Evolutionary conservation across 1,140 invertebrate species (phyloP).

Genomic region (Meloidogyne chitwoodi): DNA sequence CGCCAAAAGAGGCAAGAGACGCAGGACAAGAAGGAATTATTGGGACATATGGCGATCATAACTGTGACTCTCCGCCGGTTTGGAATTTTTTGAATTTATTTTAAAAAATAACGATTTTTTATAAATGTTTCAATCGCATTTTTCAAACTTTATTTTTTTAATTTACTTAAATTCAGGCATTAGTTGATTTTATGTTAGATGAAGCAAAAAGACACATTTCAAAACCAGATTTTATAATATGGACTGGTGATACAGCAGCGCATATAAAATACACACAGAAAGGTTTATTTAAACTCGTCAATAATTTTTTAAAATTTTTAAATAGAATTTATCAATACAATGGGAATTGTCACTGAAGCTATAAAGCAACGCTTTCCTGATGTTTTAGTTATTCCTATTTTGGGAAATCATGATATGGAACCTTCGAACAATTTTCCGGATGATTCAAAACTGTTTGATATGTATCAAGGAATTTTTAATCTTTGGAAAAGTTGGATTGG

Average conservation of each 20-base stretch:
- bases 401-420: slow-evolving; percentile 54
- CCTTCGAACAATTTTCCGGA: slow-evolving; percentile 50
- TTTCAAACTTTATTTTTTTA: neutral
- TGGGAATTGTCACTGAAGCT: slow-evolving; percentile 31
- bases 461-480: slow-evolving; percentile 43
- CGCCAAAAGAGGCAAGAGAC: neutral
- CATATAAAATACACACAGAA: slow-evolving; percentile 42
- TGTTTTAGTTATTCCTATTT: slow-evolving; percentile 42
- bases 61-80: slow-evolving; percentile 48
- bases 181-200: slow-evolving; percentile 36
- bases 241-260: slow-evolving; percentile 57
- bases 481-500: slow-evolving; percentile 51
- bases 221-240: slow-evolving; percentile 47
- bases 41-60: slow-evolving; percentile 46
- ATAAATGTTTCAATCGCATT: neutral
- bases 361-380: slow-evolving; percentile 28
- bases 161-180: slow-evolving; percentile 16
- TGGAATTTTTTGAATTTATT: neutral
- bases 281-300: slow-evolving; percentile 23
- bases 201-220: slow-evolving; percentile 34
- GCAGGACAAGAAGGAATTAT: neutral
- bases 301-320: neutral
- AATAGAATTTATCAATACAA: slow-evolving; percentile 46
- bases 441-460: slow-evolving; percentile 8
- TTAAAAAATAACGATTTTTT: neutral